Base-by-base conservation (phyloP, 2,888 invertebrate genomes). In the Hemistola chrysoprasaria region DNA sequence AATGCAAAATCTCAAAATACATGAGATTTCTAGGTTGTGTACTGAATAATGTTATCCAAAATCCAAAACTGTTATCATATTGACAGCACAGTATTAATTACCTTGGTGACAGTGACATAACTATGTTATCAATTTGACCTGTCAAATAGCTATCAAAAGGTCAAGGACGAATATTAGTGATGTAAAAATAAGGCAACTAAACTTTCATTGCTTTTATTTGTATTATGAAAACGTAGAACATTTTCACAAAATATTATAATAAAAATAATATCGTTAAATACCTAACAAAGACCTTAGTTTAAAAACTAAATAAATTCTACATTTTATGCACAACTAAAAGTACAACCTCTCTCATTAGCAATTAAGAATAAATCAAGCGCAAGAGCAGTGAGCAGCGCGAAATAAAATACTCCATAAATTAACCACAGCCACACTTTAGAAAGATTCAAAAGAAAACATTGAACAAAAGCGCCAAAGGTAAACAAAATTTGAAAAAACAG, bases 401-500 rank as follows among this genome's bases (percentile, higher is more conserved):
- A 84, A 62, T 81, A 86, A 65, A 74, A 77, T 50, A 76, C 55
- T 39, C 87, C 86, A 46, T 86, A 87, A 41, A 82, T 70, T 56
- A 87, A 56, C 87, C 87, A 86, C 48, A 84, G 47, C 82, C 79
- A 83, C 46, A 85, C 73, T 60, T 67, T 71, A 36, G 70, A 61
- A 41, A 86, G 65, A 62, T 87, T 86, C 49, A 86, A 60, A 47
- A 87, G 58, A 59, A 87, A 85, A 68, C 86, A 86, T 62, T 87
- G 87, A 46, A 87, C 56, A 50, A 87, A 83, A 23, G 87, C 87
- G 42, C 87, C 87, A 66, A 87, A 87, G 0, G 84, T 82, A 53
- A 87, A 86, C 44, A 85, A 59, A 56, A 87, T 86, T 86, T 87
- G 87, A 65, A 87, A 86, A 64, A 84, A 84, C 44, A 87, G 64